phyloP scores from a whole-genome alignment of 92 coral and sea anemone genomes.

The Porites rus region DNA sequence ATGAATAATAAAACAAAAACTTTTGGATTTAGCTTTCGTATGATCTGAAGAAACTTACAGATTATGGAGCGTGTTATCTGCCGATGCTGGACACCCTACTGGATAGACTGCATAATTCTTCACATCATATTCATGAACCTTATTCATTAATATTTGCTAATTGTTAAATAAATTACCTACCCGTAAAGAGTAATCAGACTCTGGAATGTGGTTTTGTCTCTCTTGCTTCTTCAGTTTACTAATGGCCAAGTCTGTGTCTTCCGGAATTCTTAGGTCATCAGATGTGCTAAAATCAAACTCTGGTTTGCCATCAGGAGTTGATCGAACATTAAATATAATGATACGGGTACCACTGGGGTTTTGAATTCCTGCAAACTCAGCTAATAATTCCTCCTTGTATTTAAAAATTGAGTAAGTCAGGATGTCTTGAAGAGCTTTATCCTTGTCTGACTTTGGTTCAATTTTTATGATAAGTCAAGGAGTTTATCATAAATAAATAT shows the following conservation, averaged over 20 bases:
- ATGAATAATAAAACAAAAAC: no score
- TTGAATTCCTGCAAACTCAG: conserved; percentile 77
- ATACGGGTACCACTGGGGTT: conserved; percentile 87
- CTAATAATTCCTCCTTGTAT: conserved; percentile 66
- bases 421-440: conserved; percentile 84
- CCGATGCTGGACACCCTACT: no score
- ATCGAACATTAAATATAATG: conserved; percentile 80
- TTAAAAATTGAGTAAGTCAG: conserved; percentile 76
- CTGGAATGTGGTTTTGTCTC: conserved; percentile 95
- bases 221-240: conserved; percentile 78
- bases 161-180: conserved; percentile 48
- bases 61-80: no score
- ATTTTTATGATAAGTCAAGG: conserved; percentile 69
- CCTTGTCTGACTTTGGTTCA: conserved; percentile 75
- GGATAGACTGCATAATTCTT: no score
- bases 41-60: no score
- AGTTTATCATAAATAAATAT: neutral
- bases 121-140: no score
- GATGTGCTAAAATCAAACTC: conserved; percentile 87
- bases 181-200: conserved; percentile 93
- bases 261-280: conserved; percentile 86
- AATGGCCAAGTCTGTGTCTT: conserved; percentile 82
- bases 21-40: no score
- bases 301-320: conserved; percentile 83
- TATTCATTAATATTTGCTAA: no score